Conservation (phyloP, 2,888 invertebrate genomes). For the Clivina fossor region DNA sequence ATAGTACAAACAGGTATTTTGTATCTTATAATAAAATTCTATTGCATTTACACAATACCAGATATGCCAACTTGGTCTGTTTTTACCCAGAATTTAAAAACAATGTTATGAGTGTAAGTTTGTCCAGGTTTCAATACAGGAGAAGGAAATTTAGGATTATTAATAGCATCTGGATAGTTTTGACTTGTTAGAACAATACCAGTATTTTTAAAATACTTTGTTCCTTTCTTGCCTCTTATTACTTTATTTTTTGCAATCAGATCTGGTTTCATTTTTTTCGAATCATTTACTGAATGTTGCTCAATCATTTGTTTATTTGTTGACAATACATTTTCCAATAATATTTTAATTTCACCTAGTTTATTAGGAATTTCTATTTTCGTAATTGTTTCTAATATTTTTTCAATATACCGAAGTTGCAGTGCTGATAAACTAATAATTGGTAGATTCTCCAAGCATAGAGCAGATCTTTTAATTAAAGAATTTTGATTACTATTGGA, state of each 20-base stretch:
- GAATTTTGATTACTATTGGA: not conserved
- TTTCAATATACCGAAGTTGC: constrained; percentile 19
- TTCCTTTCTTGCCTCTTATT: constrained; percentile 68
- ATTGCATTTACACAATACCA: constrained; percentile 14
- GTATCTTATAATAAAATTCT: not conserved
- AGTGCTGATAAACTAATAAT: constrained; percentile 5
- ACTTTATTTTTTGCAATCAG: not conserved
- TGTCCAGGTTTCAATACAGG: constrained; percentile 70
- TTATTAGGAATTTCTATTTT: not conserved
- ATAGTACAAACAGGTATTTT: not conserved
- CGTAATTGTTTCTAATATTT: constrained; percentile 5
- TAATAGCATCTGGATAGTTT: constrained; percentile 85
- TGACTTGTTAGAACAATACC: constrained; percentile 87
- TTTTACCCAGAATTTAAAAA: constrained; percentile 70
- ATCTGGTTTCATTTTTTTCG: too few species aligned
- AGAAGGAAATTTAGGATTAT: constrained; percentile 75
- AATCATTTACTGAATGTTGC: too few species aligned
- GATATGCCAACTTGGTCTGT: constrained; percentile 38
- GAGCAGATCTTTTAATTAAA: not conserved
- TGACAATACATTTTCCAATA: constrained; percentile 16
- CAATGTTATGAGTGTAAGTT: constrained; percentile 68
- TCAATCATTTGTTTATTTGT: constrained; percentile 8
- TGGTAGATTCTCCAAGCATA: constrained; percentile 12
- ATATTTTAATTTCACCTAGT: constrained; percentile 6
- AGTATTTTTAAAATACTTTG: constrained; percentile 71